Evolutionary conservation across 2,797 vertebrate species (phyloP), one percentile per base, ranked within the genome.

Genomic region (Acropternis orthonyx): DNA sequence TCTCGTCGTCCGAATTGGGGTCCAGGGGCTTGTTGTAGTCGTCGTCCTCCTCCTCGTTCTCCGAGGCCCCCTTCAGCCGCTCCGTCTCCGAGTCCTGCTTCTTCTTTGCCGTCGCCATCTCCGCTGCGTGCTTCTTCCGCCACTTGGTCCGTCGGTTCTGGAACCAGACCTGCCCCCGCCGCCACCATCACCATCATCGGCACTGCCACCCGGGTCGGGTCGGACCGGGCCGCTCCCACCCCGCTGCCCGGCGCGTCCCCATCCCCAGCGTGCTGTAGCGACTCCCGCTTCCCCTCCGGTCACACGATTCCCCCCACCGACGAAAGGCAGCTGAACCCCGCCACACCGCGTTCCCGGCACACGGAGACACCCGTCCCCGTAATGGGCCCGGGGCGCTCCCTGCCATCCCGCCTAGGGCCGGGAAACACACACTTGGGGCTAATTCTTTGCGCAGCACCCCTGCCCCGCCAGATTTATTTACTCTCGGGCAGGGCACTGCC

Each of bases 71-170:
- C 92, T 99, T 99, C 93, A 99, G 98, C 71, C 99, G 83, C 97
- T 99, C 99, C 2, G 99, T 99, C 97, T 99, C 98, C 10, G 98
- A 99, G 98, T 99, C 99, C 97, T 99, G 99, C 95, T 99, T 99
- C 97, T 99, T 99, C 97, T 99, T 99, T 11, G 99, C 99, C 3
- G 99, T 98, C 30, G 99, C 99, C 99, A 99, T 99, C 96, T 99
- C 99, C 21, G 99, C 99, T 11, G 99, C 99, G 85, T 99, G 99
- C 68, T 99, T 99, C 96, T 99, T 99, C 96, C 99, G 96, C 99
- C 99, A 99, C 95, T 99, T 99, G 37, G 99, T 99, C 91, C 99
- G 97, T n/a, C 99, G 97, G 98, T 99, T 99, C 98, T 99, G 99
- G 97, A 99, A 99, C 99, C 99, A 99, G 28, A 99, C 99, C 99